These are phyloP conservation scores for Rhimphoctona megacephalus DNA, from an alignment of 2,888 invertebrate species.

Conservation along the genomic window DNA sequence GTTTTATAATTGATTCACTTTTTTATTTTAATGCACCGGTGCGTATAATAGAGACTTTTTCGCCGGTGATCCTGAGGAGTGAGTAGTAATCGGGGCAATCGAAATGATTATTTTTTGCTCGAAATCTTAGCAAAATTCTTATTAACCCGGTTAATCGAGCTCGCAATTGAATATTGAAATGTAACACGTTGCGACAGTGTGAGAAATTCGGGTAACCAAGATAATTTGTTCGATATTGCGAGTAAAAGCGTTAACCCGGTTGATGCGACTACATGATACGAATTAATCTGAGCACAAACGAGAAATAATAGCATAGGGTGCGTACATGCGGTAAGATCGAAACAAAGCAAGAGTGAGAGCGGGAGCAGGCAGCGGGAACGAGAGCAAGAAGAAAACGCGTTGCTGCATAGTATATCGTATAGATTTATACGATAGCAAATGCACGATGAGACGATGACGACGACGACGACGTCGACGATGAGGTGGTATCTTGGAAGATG, in stretches of 20 bases:
- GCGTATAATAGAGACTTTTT: too few species aligned
- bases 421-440: conserved; percentile 22
- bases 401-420: not conserved
- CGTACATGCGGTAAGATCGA: conserved; percentile 1
- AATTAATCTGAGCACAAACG: not conserved
- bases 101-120: too few species aligned
- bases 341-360: too few species aligned
- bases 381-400: conserved; percentile 9
- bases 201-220: too few species aligned
- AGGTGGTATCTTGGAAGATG: conserved; percentile 3
- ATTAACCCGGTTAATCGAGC: too few species aligned
- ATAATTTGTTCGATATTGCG: not conserved
- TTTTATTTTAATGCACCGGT: too few species aligned
- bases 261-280: not conserved
- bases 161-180: too few species aligned
- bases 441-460: conserved; percentile 21
- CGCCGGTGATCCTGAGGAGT: too few species aligned
- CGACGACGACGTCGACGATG: not conserved
- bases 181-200: too few species aligned
- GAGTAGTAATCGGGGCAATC: too few species aligned
- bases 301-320: conserved; percentile 15
- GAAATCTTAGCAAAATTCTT: too few species aligned
- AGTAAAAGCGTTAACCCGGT: conserved; percentile 41
- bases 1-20: too few species aligned
- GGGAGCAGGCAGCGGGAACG: conserved; percentile 22